Conservation (phyloP, 2,113 vertebrate genomes). For the Uria lomvia region DNA sequence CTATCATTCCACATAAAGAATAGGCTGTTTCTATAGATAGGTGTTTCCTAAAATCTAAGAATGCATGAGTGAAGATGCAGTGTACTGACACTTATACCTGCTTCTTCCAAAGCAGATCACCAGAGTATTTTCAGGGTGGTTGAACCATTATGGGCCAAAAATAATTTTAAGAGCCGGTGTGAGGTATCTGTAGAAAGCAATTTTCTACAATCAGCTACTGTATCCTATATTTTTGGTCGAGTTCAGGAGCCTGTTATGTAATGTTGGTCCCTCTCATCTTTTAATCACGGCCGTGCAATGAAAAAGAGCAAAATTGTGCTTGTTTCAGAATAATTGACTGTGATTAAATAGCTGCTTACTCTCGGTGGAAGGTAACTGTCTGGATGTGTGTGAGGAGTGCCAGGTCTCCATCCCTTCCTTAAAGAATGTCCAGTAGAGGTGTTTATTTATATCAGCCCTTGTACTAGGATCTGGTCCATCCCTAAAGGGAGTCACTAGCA, state of each 20-base stretch:
- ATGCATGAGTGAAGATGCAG: background rate
- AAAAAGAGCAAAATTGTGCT: background rate
- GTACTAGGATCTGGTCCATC: background rate
- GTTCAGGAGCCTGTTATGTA: background rate
- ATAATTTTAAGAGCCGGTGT: background rate
- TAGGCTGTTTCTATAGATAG: background rate
- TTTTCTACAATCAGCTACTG: background rate
- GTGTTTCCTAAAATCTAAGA: background rate
- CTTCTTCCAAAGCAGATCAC: background rate
- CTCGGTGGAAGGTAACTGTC: background rate
- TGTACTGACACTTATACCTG: background rate
- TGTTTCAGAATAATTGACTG: conserved; percentile 2
- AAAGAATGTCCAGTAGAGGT: background rate
- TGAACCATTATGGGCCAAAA: background rate
- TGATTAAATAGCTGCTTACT: background rate
- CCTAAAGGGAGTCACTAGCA: no score
- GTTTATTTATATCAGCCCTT: background rate
- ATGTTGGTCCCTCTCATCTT: background rate
- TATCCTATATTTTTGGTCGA: background rate
- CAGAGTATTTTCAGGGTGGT: background rate
- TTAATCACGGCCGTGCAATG: background rate
- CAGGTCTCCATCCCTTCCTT: background rate
- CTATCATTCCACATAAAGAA: background rate
- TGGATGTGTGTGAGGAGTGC: background rate
- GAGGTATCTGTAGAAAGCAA: background rate